Base-by-base conservation (phyloP, 2,888 invertebrate species). In the Andrena dorsata region DNA sequence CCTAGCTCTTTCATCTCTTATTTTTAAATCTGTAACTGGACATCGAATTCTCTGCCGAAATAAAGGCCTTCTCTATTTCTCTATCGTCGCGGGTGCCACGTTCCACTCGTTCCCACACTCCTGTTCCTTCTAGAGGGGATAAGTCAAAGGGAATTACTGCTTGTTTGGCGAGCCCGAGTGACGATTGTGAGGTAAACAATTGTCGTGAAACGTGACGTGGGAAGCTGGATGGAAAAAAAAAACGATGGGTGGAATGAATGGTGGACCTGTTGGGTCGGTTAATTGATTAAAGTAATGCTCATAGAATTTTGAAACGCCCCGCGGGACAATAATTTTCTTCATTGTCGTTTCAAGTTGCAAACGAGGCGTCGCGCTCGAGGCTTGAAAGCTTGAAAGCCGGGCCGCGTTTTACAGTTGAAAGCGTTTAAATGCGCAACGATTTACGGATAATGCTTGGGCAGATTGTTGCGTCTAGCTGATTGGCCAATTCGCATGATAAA, bases 1-100 rank as follows among this genome's bases (percentile, higher is more conserved):
- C 32, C 28, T 73, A 68, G 16, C 78, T 76, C 74, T 56, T 87
- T 86, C 76, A 80, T 85, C 85, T 56, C 82, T 86, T 76, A 80
- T 82, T 80, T 83, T 64, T 76, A 53, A 76, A 56, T 76, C 53
- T 60, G 76, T 82, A 65, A 76, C 76, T 76, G 68, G 76, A 80
- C 58, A 82, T 76, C 73, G 73, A 75, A 82, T 85, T 86, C 81
- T 84, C 63, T 69, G 32, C 23, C 7, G 26, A 78, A 76, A 86
- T 86, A 75, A 74, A 73, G 26, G 16, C 32, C 32, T 68, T 68
- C 64, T 49, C 23, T 16, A 61, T 41, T 16, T 16, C 16, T 41
- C 41, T 41, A 41, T 16, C 58, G 41, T n/a, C 41, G 41, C 26
- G 26, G 0, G 8, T 26, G n/a, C 0, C 13, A 35, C 8, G 28